Base-by-base conservation (phyloP, 2,888 invertebrate genomes). In the Torymus aiolomorphi region DNA sequence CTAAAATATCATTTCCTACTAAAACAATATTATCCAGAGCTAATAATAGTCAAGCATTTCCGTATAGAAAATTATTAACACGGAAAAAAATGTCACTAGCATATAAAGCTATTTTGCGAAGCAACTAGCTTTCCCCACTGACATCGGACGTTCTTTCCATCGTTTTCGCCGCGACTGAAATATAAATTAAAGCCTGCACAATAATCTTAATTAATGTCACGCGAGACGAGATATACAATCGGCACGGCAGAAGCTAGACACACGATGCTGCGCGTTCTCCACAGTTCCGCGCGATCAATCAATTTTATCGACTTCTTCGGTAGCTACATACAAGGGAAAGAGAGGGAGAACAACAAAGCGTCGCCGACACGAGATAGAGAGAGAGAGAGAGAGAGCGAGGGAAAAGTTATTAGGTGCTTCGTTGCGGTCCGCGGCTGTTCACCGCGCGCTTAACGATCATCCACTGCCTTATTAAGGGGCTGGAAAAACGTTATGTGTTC, bases 351-450 rank as follows among this genome's bases (percentile, higher is more conserved):
- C 42, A 42, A 42, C 42, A 69, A 61, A 61, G 61, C 3, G 31
- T 57, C 31, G 24, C 42, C 42, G 42, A 42, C 42, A 8, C 42
- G 8, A 42, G 42, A 42, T 1, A 42, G 42, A 8, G 42, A 42
- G 42, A 42, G 42, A 42, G 42, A 42, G 42, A 31, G n/a, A 52
- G 42, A 42, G 42, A 42, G 42, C 31, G n/a, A 52, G n/a, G 62
- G 31, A 65, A 61, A 62, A 73, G 49, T 73, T 69, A 73, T 62
- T 73, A 69, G 66, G 14, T 61, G 52, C 20, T 49, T 13, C 67
- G 18, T 74, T 13, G 20, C 13, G 14, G 16, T 8, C 24, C 16
- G 42, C 18, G 16, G 49, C 42, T 42, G 42, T 42, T 42, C 8
- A 61, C 10, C 18, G 16, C 49, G 16, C 49, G n/a, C 42, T 67